Percentiles rank a stretch among this genome's conserved stretches.
Evolutionary conservation across 2,888 invertebrate genomes (phyloP).

Genomic region (Poecilobothrus nobilitatus): DNA sequence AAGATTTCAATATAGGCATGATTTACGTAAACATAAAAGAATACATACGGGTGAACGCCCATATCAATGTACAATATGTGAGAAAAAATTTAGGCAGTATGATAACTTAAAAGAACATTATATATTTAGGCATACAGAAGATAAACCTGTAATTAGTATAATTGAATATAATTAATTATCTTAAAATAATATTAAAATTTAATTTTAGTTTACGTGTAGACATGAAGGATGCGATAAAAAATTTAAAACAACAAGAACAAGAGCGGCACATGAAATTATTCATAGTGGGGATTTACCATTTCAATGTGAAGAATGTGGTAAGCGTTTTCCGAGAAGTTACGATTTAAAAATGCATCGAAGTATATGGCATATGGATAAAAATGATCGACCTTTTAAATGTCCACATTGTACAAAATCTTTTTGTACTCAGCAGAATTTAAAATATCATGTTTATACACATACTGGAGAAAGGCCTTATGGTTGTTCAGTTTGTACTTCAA

Average conservation of each 20-base stretch:
- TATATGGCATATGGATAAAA: slow-evolving; percentile 39
- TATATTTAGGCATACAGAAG: not conserved
- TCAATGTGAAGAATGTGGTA: slow-evolving; percentile 47
- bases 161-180: too few species aligned
- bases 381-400: slow-evolving; percentile 56
- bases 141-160: not conserved
- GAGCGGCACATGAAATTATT: not conserved
- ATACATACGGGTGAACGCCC: not conserved
- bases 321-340: slow-evolving; percentile 59
- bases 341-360: slow-evolving; percentile 49
- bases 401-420: slow-evolving; percentile 54
- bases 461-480: not conserved
- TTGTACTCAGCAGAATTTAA: slow-evolving; percentile 17
- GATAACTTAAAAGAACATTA: slow-evolving; percentile 1
- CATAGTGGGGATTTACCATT: slow-evolving; percentile 34
- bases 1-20: not conserved
- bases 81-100: not conserved
- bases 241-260: not conserved
- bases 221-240: not conserved
- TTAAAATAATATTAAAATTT: too few species aligned
- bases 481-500: not conserved
- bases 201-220: not conserved
- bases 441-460: not conserved
- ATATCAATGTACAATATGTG: not conserved
- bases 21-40: not conserved